These are phyloP conservation scores for Amblyraja radiata DNA, from an alignment of 2,797 vertebrate genomes.

Conservation along the genomic window DNA sequence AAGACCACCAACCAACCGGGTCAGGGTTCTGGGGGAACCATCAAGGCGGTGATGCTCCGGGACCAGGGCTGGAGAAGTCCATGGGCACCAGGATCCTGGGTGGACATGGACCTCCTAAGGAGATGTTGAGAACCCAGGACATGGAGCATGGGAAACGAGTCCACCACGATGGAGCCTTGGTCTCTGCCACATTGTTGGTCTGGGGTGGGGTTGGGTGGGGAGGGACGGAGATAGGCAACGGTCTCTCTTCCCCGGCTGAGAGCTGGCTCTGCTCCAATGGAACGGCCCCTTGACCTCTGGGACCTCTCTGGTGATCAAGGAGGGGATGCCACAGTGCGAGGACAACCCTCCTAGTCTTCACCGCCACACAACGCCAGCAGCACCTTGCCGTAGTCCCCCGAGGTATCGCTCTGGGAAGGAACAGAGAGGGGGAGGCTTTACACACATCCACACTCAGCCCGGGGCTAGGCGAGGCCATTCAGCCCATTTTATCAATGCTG, in stretches of 20 bases:
- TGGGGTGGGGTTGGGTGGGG: neutral
- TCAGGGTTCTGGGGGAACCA: too few species aligned
- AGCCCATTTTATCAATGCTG: neutral
- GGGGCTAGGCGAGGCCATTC: neutral
- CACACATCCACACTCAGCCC: neutral
- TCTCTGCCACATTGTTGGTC: too few species aligned
- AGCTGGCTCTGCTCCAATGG: neutral
- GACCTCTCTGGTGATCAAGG: neutral
- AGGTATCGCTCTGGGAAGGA: constrained; percentile 77
- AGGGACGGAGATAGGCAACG: neutral
- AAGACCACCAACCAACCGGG: neutral
- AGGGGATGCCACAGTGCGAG: too few species aligned
- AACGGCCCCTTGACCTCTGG: neutral
- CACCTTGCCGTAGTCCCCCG: constrained; percentile 88
- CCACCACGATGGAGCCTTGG: too few species aligned
- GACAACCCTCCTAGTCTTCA: constrained; percentile 58
- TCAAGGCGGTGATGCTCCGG: neutral
- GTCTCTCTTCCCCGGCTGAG: neutral
- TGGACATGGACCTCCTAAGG: neutral
- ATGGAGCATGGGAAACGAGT: too few species aligned
- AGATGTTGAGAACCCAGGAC: neutral
- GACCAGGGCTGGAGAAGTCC: neutral
- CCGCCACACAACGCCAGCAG: constrained; percentile 81
- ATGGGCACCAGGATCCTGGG: neutral
- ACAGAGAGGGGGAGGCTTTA: neutral